Base-by-base conservation (phyloP, 2,888 invertebrate species). In the Andrena fulva region DNA sequence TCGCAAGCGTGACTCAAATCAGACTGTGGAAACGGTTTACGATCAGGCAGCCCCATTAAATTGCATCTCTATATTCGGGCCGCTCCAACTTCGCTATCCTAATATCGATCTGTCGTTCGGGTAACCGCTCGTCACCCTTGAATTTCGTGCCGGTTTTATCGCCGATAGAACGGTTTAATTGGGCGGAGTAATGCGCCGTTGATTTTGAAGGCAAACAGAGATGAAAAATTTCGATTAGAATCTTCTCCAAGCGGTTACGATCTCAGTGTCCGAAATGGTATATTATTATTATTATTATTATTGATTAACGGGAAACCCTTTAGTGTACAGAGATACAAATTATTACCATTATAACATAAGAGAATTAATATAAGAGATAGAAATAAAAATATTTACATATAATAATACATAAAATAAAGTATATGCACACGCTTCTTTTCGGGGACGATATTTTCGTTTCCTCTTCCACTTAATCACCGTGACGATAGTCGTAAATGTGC, bases 1-100 rank as follows among this genome's bases (percentile, higher is more conserved):
- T 84, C 76, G 80, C 64, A 54, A 84, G 84, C 85, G 84, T 84
- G 87, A 89, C 85, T 86, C 70, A 86, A 88, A 89, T 90, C 87
- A 62, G 72, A 74, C 77, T 77, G 77, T 81, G 69, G 80, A 86
- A 85, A 82, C 84, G 73, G 80, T 87, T 89, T 87, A 86, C 87
- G 87, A 86, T 79, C 79, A 69, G 77, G 75, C 77, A 66, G 60
- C 68, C 76, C 80, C 80, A 84, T 87, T 86, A 89, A 88, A 89
- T 87, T 76, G 89, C 86, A 89, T 87, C 85, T 80, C 82, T 85
- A 81, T 85, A 83, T 80, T 83, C 73, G 48, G 72, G 63, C 78
- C 77, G 76, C 79, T 48, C 60, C 42, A 78, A 84, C 56, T 85
- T 81, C 59, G 72, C 72, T 52, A 60, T 79, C 73, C 72, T 80